Base-by-base conservation (phyloP, 2,113 vertebrate genomes). In the Anhinga anhinga region DNA sequence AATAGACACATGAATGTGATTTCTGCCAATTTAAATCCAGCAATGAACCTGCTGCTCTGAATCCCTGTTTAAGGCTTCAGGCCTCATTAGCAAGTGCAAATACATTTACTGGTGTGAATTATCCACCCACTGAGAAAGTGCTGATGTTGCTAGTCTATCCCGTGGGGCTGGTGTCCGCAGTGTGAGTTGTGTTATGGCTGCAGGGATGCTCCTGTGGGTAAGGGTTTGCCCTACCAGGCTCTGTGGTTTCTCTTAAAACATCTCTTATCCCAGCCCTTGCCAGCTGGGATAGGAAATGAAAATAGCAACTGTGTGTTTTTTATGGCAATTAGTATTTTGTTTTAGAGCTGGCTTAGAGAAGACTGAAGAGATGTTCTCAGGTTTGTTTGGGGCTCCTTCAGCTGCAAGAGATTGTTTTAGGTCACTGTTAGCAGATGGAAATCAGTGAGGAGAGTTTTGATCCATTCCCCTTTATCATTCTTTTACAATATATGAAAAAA, bases 121-220 rank as follows among this genome's bases (percentile, higher is more conserved):
- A 25, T 11, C 38, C 23, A 49, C 17, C 16, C 11, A 1, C 0
- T 53, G 61, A 49, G 78, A 26, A 63, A 25, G n/a, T 29, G 20
- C 26, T 63, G 61, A 4, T 67, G 45, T 32, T 76, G 53, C n/a
- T 7, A 52, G 66, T 22, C 26, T 4, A 29, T 11, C 11, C 10
- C 5, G 0, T 13, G 53, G 59, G 44, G 29, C 21, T 38, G 6
- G 16, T 34, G 16, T 53, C 49, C 2, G 1, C 7, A 9, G 17
- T 45, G 8, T 29, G 47, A 62, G 19, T 78, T 76, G 16, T 63
- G 38, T 13, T 47, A 4, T 21, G 17, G 4, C 26, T 83, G 25
- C 5, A 32, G 13, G 26, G 36, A 47, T 10, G 10, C 7, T 52
- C 10, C 42, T 52, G 53, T 45, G 61, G 15, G 19, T 8, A 56